Evolutionary conservation across 2,888 invertebrate species (phyloP), one percentile per base, ranked within the genome.

Genomic region (Spilarctia lutea): DNA sequence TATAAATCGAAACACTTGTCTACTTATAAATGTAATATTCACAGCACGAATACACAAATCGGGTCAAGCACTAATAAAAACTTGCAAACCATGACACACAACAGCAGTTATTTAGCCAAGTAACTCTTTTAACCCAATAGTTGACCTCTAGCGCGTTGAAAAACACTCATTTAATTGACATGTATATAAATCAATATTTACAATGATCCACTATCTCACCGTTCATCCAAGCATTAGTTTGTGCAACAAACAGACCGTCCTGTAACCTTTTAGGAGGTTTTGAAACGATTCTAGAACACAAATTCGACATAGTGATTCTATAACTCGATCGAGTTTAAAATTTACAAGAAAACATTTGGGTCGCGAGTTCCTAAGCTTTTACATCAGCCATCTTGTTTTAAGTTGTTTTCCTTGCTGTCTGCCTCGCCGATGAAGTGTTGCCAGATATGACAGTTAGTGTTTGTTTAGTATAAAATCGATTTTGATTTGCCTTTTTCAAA

Each of bases 221-320:
- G 93, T 98, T 98, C 96, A 98, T 97, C 98, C 98, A 98, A 88
- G 98, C 97, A 93, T 97, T 98, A 65, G 98, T 97, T 96, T 98
- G 98, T 73, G 97, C 97, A 86, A 98, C 97, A 81, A 97, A 96
- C 96, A 98, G 97, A 90, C 96, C 97, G 90, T 98, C 98, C 89
- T 97, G 97, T 92, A 97, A 97, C 88, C 98, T 97, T 96, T 98
- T 98, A 79, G 97, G 96, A 81, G 97, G 97, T 94, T 97, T 98
- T 83, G 97, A 96, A 83, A 97, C 96, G 86, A 97, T 97, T 96
- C 97, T 97, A 87, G 97, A 97, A 91, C 97, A 97, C 90, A 97
- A 96, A 96, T 97, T 97, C 87, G 97, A 97, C 97, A 98, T 97
- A 90, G 79, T 91, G 89, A 80, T 67, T 77, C 75, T 68, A 75